A percentile compares a stretch with the other conserved stretches of the same genome.
Conservation (phyloP, 2,888 invertebrate species). For the Enoplolaimus lenunculus region DNA sequence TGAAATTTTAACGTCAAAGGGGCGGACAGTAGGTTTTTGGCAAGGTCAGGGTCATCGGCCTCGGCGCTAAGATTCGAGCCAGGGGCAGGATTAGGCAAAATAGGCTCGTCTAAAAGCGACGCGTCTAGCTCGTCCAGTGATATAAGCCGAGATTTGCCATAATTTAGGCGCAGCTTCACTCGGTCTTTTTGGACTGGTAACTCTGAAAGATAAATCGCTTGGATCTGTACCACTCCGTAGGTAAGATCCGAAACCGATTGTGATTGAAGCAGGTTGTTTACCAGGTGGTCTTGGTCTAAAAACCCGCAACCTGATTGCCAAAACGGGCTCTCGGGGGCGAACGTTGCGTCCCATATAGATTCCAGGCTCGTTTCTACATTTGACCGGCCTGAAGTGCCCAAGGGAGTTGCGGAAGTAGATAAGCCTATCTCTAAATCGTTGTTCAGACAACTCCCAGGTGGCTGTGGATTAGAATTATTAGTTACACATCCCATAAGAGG, state of each 20-base stretch:
- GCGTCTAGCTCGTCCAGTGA: conserved; percentile 16
- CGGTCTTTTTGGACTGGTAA: not conserved
- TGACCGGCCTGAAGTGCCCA: not conserved
- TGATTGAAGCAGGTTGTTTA: not conserved
- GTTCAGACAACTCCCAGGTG: too few relatives aligned
- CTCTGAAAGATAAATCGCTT: conserved; percentile 10
- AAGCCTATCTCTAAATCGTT: too few relatives aligned
- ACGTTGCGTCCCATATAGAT: conserved; percentile 4
- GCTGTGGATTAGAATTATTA: too few relatives aligned
- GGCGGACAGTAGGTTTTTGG: too few relatives aligned
- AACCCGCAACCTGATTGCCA: conserved; percentile 14
- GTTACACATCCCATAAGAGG: too few relatives aligned
- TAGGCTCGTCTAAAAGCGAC: conserved; percentile 2
- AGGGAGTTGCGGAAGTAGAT: too few relatives aligned
- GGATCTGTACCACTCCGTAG: conserved; percentile 9
- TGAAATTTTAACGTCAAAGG: conserved; percentile 7
- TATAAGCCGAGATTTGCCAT: conserved; percentile 10
- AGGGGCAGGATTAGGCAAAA: too few relatives aligned
- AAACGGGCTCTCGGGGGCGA: not conserved
- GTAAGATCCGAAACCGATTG: conserved; percentile 2
- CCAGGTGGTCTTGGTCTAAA: not conserved
- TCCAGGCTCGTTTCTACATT: not conserved
- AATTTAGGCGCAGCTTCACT: conserved; percentile 8
- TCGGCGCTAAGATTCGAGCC: not conserved
- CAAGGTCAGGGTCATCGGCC: not conserved